A percentile compares a stretch with the other conserved stretches of the same genome.
These are phyloP conservation scores for Nomada hirtipes DNA, from an alignment of 2,888 invertebrate genomes.

Conservation along the genomic window DNA sequence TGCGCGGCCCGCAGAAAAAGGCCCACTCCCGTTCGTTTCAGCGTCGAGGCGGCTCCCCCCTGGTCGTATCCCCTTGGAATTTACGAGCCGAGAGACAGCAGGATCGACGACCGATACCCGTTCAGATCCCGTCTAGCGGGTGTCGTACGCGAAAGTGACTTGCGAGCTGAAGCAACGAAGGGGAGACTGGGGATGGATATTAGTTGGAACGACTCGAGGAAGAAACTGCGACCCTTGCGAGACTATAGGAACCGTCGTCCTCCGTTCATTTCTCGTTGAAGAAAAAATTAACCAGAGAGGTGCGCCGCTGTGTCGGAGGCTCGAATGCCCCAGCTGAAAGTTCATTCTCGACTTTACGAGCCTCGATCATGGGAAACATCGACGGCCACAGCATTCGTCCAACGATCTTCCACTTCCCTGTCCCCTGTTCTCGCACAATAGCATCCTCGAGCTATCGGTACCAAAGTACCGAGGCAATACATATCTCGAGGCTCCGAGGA, in stretches of 20 bases:
- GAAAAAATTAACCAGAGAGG: too few species aligned
- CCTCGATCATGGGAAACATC: background rate
- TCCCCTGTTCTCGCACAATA: too few species aligned
- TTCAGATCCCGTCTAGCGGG: slow-evolving; percentile 75
- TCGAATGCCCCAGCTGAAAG: background rate
- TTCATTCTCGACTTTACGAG: background rate
- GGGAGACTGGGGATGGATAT: background rate
- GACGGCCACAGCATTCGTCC: too few species aligned
- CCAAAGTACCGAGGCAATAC: background rate
- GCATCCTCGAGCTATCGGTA: background rate
- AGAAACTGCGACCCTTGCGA: background rate
- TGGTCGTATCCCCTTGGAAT: slow-evolving; percentile 71
- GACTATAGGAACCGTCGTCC: background rate
- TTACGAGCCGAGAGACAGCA: slow-evolving; percentile 75
- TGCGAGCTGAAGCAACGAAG: slow-evolving; percentile 51
- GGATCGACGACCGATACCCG: slow-evolving; percentile 76
- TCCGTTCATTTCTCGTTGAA: too few species aligned
- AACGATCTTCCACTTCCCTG: too few species aligned
- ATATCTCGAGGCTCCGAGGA: background rate
- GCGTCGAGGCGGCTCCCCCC: slow-evolving; percentile 42
- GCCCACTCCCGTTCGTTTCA: slow-evolving; percentile 32
- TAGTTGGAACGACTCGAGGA: background rate
- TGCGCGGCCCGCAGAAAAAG: slow-evolving; percentile 55
- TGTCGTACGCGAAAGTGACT: slow-evolving; percentile 70
- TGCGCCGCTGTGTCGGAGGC: background rate